Conservation (phyloP, 2,113 vertebrate genomes). For the Macquaria australasica region DNA sequence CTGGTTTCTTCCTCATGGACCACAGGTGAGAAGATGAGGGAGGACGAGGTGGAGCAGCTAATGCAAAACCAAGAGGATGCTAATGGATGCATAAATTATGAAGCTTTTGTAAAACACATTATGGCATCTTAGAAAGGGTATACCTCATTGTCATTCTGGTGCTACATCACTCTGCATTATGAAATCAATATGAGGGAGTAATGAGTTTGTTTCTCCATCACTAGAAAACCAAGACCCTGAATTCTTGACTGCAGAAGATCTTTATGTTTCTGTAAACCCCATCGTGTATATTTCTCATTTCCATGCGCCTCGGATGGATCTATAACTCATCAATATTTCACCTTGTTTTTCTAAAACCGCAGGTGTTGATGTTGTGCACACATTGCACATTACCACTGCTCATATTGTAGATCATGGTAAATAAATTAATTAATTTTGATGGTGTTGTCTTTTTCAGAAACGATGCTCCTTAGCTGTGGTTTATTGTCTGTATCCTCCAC, state of each 20-base stretch:
- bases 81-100: constrained; percentile 89
- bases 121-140: constrained; percentile 81
- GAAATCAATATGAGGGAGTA: constrained; percentile 32
- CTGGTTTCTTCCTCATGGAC: background rate
- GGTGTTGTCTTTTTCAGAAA: constrained; percentile 2
- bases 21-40: constrained; percentile 88
- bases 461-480: fast-evolving
- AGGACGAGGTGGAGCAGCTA: constrained; percentile 87
- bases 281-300: constrained; percentile 58
- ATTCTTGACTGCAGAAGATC: background rate
- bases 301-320: constrained; percentile 26
- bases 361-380: constrained; percentile 23
- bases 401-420: constrained; percentile 35
- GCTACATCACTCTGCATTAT: constrained; percentile 23
- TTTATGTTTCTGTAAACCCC: constrained; percentile 36
- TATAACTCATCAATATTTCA: constrained; percentile 33
- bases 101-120: constrained; percentile 87
- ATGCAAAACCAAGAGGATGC: constrained; percentile 88
- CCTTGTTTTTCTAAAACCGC: constrained; percentile 31
- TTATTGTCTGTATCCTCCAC: background rate
- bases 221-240: background rate
- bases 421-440: constrained; percentile 53
- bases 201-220: constrained; percentile 20
- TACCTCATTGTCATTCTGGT: constrained; percentile 39
- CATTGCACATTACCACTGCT: constrained; percentile 10